phyloP scores from a whole-genome alignment of 2,113 vertebrate species.

The Lontra canadensis region DNA sequence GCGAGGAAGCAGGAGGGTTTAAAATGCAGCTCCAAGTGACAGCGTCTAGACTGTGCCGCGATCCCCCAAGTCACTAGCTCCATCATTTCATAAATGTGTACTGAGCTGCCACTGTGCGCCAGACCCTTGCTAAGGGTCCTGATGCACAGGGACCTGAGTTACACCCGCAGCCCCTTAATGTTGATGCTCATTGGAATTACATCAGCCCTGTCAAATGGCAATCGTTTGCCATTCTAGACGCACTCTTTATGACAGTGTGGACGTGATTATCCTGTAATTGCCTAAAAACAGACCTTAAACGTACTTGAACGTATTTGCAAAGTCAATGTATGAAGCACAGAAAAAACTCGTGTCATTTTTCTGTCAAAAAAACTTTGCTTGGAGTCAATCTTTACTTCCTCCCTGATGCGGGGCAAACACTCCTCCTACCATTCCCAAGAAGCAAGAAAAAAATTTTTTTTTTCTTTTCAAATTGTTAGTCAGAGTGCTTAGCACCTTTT shows the following conservation, averaged over 20 bases:
- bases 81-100: neutral
- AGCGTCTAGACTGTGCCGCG: neutral
- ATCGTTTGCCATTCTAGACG: neutral
- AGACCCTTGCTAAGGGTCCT: neutral
- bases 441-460: neutral
- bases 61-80: neutral
- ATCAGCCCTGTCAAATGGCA: neutral
- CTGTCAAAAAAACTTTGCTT: neutral
- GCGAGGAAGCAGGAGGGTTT: neutral
- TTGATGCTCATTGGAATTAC: neutral
- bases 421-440: neutral
- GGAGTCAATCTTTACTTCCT: neutral
- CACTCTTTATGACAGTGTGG: neutral
- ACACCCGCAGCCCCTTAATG: neutral
- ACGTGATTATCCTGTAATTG: neutral
- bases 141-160: neutral
- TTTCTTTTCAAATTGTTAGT: too few species aligned
- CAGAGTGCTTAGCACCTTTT: neutral
- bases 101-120: neutral
- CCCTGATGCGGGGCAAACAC: neutral
- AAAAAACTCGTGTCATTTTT: slow-evolving; percentile 31
- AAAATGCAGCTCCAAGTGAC: neutral
- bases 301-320: neutral
- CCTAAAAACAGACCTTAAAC: neutral
- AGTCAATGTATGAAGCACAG: neutral